These are phyloP conservation scores for Bombus difficillimus DNA, from an alignment of 1,140 invertebrate species.

Conservation along the genomic window DNA sequence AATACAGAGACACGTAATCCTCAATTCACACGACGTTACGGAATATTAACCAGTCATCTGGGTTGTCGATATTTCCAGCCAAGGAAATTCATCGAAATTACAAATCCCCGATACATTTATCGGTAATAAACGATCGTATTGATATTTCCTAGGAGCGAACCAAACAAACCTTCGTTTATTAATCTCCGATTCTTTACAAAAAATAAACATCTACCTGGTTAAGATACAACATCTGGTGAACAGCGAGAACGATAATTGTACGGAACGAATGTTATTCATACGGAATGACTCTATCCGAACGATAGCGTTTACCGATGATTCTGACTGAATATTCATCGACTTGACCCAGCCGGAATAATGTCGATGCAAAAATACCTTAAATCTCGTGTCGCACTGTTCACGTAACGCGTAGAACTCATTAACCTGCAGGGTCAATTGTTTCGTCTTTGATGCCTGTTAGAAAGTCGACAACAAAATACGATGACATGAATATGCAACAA, in stretches of 20 bases:
- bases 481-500: constrained; percentile 30
- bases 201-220: background rate
- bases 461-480: constrained; percentile 32
- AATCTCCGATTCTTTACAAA: accelerated
- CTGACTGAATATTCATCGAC: constrained; percentile 26
- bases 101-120: too few species aligned
- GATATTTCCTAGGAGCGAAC: too few species aligned
- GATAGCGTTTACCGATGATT: background rate
- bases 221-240: background rate
- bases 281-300: background rate
- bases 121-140: too few species aligned
- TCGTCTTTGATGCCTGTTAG: constrained; percentile 16
- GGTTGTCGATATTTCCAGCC: too few species aligned
- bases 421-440: constrained; percentile 32
- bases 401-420: constrained; percentile 31
- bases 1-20: too few species aligned
- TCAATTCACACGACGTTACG: too few species aligned
- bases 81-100: too few species aligned
- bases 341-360: background rate
- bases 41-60: too few species aligned
- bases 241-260: background rate
- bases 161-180: too few species aligned
- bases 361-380: background rate
- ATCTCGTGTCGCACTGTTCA: constrained; percentile 10
- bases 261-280: background rate